Conservation (phyloP, 2,113 vertebrate genomes). For the Toxotes chatareus region DNA sequence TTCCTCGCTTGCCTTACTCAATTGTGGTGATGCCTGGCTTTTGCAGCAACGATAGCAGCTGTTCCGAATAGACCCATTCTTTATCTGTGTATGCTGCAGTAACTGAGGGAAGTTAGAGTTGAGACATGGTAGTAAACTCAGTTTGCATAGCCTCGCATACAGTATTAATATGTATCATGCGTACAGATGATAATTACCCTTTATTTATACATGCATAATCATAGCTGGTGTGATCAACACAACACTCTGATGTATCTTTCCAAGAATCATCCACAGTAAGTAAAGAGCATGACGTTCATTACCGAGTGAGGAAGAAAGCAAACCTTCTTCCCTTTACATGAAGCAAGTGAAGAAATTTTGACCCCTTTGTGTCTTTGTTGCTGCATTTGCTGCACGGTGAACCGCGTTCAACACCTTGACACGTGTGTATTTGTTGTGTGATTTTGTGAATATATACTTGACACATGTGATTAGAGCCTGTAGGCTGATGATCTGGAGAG, state of each 20-base stretch:
- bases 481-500: constrained; percentile 1
- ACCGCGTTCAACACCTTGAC: background rate
- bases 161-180: constrained; percentile 20
- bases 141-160: constrained; percentile 2
- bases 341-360: background rate
- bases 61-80: constrained; percentile 12
- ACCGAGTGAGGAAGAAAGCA: background rate
- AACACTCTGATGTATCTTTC: background rate
- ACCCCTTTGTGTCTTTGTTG: background rate
- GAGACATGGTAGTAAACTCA: background rate
- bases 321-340: background rate
- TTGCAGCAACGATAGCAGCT: constrained; percentile 6
- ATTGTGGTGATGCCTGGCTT: background rate
- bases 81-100: constrained; percentile 8
- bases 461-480: constrained; percentile 14
- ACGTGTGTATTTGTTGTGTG: background rate
- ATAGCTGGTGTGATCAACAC: constrained; percentile 7
- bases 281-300: background rate
- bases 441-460: background rate
- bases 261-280: background rate
- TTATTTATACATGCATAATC: constrained; percentile 28
- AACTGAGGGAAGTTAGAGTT: background rate
- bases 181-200: constrained; percentile 19
- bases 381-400: background rate
- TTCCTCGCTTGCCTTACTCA: background rate